Base-by-base conservation (phyloP, 2,888 invertebrate genomes). In the Caenorhabditis japonica region DNA sequence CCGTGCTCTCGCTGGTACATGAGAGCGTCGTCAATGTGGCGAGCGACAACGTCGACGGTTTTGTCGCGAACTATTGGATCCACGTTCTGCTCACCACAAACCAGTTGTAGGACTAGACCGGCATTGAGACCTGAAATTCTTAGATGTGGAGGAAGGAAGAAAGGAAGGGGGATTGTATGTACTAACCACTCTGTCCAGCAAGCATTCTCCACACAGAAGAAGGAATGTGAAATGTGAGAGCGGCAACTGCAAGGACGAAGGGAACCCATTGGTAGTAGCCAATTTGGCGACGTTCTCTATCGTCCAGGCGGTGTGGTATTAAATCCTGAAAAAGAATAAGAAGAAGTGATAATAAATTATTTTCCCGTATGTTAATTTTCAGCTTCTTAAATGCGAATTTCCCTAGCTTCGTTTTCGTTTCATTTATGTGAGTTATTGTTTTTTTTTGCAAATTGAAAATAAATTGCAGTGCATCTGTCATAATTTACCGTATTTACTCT, bases 21-120 rank as follows among this genome's bases (percentile, higher is more conserved):
- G 49, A 90, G 84, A 55, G 89, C 89, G 76, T 90, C 88, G 79
- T 90, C 90, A 55, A 90, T 87, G 82, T 90, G 90, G 25, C 89
- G 85, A 8, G 89, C 88, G 23, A 89, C 87, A 49, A 89, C 88
- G 76, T 89, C 89, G 33, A 90, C 89, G 33, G 89, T 89, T 71
- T 88, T 88, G 52, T 88, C 86, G 12, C 90, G 83, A 33, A 87
- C 87, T 43, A 89, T 88, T 41, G 90, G 90, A 73, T 89, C 88
- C 49, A 89, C 88, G 80, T 90, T 89, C 44, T 81, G 80, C 13
- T 87, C 87, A 41, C 85, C 83, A 38, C 83, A 83, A 15, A 88
- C 88, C 61, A 88, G 71, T 73, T 87, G 86, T 10, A 88, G 79
- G 4, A 88, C 85, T 1, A 86, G 75, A 19, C 83, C 80, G 8